These are phyloP conservation scores for Stigmatopora argus DNA, from an alignment of 2,113 vertebrate genomes.

Conservation along the genomic window DNA sequence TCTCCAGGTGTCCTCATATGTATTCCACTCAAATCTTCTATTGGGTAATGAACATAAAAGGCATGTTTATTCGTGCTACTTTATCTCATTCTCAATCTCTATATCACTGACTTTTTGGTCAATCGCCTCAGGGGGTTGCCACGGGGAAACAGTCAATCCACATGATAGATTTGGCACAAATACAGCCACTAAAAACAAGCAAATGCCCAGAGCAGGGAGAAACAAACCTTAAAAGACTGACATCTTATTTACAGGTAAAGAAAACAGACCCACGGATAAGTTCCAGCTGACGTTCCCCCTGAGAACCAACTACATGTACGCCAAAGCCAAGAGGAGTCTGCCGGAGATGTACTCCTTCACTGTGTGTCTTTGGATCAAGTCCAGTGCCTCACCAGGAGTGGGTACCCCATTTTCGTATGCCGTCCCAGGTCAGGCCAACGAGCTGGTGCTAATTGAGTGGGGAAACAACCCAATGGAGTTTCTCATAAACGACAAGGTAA, in stretches of 20 bases:
- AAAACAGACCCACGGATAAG: conserved; percentile 80
- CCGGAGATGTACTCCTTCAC: conserved; percentile 97
- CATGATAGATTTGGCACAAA: background rate
- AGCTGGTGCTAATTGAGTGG: conserved; percentile 96
- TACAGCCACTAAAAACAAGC: background rate
- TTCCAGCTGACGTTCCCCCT: conserved; percentile 94
- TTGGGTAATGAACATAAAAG: background rate
- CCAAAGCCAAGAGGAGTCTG: conserved; percentile 90
- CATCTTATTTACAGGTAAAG: conserved; percentile 65
- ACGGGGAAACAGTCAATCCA: too few species aligned
- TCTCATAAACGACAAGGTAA: conserved; percentile 95
- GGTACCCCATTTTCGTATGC: conserved; percentile 94
- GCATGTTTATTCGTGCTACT: background rate
- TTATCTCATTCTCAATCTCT: background rate
- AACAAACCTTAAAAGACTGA: background rate
- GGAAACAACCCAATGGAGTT: conserved; percentile 97
- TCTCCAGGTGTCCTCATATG: background rate
- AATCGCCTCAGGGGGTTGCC: too few species aligned
- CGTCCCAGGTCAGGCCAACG: conserved; percentile 88
- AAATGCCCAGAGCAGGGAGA: background rate
- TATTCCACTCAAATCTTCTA: background rate
- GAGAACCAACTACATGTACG: conserved; percentile 98
- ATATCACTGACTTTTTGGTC: too few species aligned
- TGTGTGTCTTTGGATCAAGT: conserved; percentile 95
- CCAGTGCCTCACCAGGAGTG: conserved; percentile 86